A percentile compares a stretch with the other conserved stretches of the same genome.
Conservation (phyloP, 2,888 invertebrate species). For the Epirrhoe alternata region DNA sequence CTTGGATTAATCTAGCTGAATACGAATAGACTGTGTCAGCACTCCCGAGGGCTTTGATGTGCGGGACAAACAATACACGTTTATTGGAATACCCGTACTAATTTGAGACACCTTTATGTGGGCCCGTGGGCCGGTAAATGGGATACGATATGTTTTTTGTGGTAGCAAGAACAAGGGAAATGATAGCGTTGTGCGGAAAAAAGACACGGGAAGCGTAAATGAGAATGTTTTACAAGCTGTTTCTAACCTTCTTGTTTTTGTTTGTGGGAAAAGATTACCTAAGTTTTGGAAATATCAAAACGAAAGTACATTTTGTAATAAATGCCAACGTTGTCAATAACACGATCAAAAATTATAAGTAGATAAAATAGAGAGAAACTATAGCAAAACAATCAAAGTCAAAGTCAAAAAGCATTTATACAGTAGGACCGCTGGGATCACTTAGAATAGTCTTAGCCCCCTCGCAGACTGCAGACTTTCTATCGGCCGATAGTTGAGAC, state of each 20-base stretch:
- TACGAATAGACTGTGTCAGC: not conserved
- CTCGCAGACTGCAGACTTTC: too few relatives aligned
- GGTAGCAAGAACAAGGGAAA: constrained; percentile 23
- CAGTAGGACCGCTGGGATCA: too few relatives aligned
- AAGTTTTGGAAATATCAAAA: too few relatives aligned
- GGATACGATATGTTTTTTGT: constrained; percentile 28
- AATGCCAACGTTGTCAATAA: too few relatives aligned
- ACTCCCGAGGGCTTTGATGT: constrained; percentile 29
- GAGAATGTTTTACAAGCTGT: not conserved
- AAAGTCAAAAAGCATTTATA: too few relatives aligned
- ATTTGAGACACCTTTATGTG: constrained; percentile 37
- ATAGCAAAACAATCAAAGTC: too few relatives aligned
- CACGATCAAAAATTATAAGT: too few relatives aligned
- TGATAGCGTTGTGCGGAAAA: constrained; percentile 5
- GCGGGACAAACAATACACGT: constrained; percentile 34
- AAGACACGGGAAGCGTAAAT: constrained; percentile 3
- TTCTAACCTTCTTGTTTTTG: not conserved
- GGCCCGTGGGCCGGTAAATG: constrained; percentile 26
- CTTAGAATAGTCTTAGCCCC: too few relatives aligned
- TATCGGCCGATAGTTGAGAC: too few relatives aligned
- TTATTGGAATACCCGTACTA: constrained; percentile 34
- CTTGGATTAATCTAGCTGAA: not conserved
- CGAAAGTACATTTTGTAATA: too few relatives aligned
- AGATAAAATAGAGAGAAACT: too few relatives aligned
- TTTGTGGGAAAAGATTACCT: not conserved